Evolutionary conservation across 1,140 invertebrate species (phyloP).

Genomic region (Alviniconcha marisindica): DNA sequence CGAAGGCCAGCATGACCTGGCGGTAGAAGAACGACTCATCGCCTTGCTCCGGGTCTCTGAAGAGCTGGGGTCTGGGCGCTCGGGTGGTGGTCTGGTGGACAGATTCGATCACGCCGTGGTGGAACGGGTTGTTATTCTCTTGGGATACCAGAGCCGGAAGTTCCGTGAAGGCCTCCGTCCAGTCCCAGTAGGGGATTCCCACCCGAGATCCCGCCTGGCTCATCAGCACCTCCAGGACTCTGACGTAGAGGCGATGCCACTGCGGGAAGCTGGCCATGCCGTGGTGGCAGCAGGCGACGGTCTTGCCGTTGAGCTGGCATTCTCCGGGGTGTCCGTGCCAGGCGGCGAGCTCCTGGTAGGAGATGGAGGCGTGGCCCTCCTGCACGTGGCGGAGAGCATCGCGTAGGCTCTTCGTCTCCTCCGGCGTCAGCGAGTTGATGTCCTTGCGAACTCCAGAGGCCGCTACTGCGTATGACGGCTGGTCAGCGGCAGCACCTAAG

Average conservation of each 20-base stretch:
- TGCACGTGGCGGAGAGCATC: constrained; percentile 31
- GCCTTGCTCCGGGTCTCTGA: constrained; percentile 39
- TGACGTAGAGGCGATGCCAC: constrained; percentile 47
- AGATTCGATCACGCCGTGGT: constrained; percentile 28
- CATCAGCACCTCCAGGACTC: constrained; percentile 21
- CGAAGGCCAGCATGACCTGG: constrained; percentile 40
- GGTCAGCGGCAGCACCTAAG: not conserved
- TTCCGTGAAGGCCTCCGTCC: constrained; percentile 38
- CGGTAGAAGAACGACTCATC: constrained; percentile 45
- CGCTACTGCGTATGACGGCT: constrained; percentile 15
- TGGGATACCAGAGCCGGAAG: constrained; percentile 43
- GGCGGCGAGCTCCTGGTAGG: constrained; percentile 38
- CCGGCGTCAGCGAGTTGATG: constrained; percentile 39
- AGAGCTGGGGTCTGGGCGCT: constrained; percentile 36
- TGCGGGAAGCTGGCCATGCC: constrained; percentile 52
- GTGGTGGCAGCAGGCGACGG: constrained; percentile 48
- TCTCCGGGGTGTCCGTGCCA: constrained; percentile 35
- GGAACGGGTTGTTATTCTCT: constrained; percentile 47
- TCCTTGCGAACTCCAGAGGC: constrained; percentile 46
- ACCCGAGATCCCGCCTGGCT: not conserved
- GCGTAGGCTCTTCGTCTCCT: constrained; percentile 43
- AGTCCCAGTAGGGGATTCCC: constrained; percentile 46
- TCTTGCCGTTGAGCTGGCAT: constrained; percentile 33
- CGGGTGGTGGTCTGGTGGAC: constrained; percentile 29
- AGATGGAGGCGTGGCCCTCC: constrained; percentile 28